Percentiles rank a stretch among this genome's conserved stretches.
Conservation (phyloP, 1,140 invertebrate genomes). For the roundworm (Caenorhabditis elegans) region WBcel235 BX284603.4:7220001-7220500, state of each 20-base stretch:
- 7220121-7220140: slow-evolving; percentile 37
- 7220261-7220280: slow-evolving; percentile 48
- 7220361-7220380: slow-evolving; percentile 27
- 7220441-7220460: slow-evolving; percentile 50
- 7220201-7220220: slow-evolving; percentile 41
- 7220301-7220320: too few relatives aligned
- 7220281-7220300: slow-evolving; percentile 46
- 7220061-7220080: slow-evolving; percentile 46
- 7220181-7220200: slow-evolving; percentile 42
- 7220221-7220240: slow-evolving; percentile 40
- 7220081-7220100: slow-evolving; percentile 43
- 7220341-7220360: slow-evolving; percentile 15
- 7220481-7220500: slow-evolving; percentile 86
- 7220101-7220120: slow-evolving; percentile 38
- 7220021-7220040: slow-evolving; percentile 24
- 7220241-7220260: slow-evolving; percentile 48
- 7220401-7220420: slow-evolving; percentile 66
- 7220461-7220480: slow-evolving; percentile 66
- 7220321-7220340: too few relatives aligned
- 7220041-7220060: slow-evolving; percentile 39
- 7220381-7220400: slow-evolving; percentile 37
- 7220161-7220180: slow-evolving; percentile 29
- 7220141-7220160: background rate
- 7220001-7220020: slow-evolving; percentile 44
- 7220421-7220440: slow-evolving; percentile 70